Percentiles rank a stretch among this genome's conserved stretches.
Conservation (phyloP, 2,888 invertebrate genomes). For the Morpho deidamia region DNA sequence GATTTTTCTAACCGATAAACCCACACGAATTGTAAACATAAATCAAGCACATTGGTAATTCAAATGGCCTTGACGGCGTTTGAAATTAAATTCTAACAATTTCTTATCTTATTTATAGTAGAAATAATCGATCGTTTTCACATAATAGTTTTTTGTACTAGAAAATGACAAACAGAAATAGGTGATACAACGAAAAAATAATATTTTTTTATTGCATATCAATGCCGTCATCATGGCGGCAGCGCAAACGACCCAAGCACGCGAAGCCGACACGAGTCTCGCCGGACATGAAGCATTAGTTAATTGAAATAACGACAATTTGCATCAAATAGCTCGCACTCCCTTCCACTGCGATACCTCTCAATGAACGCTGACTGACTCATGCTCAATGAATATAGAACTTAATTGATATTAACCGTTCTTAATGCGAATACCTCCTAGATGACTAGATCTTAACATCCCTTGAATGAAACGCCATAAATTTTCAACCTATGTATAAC, state of each 20-base stretch:
- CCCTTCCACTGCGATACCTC: constrained; percentile 32
- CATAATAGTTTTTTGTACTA: no score
- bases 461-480: constrained; percentile 13
- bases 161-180: no score
- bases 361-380: constrained; percentile 65
- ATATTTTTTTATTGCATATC: no score
- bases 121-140: no score
- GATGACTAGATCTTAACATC: constrained; percentile 26
- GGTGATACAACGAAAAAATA: no score
- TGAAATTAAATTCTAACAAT: no score
- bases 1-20: no score
- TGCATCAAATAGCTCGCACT: constrained; percentile 41
- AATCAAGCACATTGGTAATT: no score
- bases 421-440: constrained; percentile 42
- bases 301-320: constrained; percentile 63
- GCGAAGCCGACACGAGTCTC: constrained; percentile 47
- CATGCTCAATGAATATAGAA: constrained; percentile 68
- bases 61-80: no score
- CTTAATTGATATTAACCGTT: constrained; percentile 60
- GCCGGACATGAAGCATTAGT: constrained; percentile 60
- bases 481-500: no score
- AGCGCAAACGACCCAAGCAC: constrained; percentile 27
- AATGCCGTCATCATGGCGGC: constrained; percentile 3
- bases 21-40: no score
- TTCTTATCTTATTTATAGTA: no score